Evolutionary conservation across 35 echinoderm and acorn worm species (phyloP), one percentile per base, ranked within the genome.

Genomic region (Apostichopus parvimensis): DNA sequence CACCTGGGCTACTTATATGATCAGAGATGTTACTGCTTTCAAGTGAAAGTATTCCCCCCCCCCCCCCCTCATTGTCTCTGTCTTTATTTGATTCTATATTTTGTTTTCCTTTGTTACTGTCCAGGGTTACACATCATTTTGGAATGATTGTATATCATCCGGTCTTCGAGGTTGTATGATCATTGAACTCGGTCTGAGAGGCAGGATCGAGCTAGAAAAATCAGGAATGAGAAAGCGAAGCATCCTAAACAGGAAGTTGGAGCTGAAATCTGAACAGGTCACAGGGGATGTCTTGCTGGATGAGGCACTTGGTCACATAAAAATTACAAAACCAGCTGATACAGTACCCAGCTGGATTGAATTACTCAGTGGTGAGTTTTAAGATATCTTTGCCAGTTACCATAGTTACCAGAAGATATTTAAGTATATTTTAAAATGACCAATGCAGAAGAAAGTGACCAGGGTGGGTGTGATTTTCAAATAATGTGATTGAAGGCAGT

Each of bases 91-190:
- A 61, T 61, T 11, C 0, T 61, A 12, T 61, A 61, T 12, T 61
- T 61, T 61, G 7, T 8, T 61, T 61, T 61, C 58, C 12, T 61
- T 60, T 3, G 57, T 60, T 61, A 75, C 24, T 14, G 6, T 75
- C 17, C 71, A 99, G 97, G 97, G 97, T 0, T 99, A 99, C 97
- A 99, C 97, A 88, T 99, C 97, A 77, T 99, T 99, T 86, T 99
- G 97, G 97, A 99, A 99, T 86, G 97, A 99, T 77, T 99, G 97
- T 76, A 99, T 98, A 93, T 99, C 97, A 90, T 99, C 97, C 15
- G 97, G 97, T 77, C 89, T 99, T 34, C 65, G 97, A 21, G 97
- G 97, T 4, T 99, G 97, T 71, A 99, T 99, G 97, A 77, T 99
- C 56, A 95, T 99, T 72, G 97, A 99, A 77, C 84, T 99, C 17